These are phyloP conservation scores for Melopsittacus undulatus DNA, from an alignment of 2,797 vertebrate genomes.

Conservation along the genomic window DNA sequence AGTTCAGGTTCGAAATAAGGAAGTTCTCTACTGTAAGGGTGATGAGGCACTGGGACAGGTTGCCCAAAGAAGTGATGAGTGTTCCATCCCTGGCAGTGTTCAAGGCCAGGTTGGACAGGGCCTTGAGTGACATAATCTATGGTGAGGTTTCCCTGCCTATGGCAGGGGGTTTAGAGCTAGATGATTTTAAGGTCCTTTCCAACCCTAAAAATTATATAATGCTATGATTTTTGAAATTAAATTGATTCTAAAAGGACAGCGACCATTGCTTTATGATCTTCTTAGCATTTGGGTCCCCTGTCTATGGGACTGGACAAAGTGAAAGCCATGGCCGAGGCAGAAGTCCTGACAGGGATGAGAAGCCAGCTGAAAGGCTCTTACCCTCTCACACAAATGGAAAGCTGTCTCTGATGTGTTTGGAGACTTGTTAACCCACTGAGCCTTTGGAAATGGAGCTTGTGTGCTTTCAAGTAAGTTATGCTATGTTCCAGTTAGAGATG, in stretches of 20 bases:
- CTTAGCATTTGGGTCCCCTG: not conserved
- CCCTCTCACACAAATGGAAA: not conserved
- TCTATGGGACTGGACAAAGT: not conserved
- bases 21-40: not conserved
- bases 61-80: not conserved
- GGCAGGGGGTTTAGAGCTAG: not conserved
- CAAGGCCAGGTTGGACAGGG: not conserved
- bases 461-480: not conserved
- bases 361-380: not conserved
- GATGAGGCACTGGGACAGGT: not conserved
- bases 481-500: not conserved
- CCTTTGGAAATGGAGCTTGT: not conserved
- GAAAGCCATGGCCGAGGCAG: not conserved
- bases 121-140: not conserved
- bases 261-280: not conserved
- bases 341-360: not conserved
- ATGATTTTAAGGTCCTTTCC: not conserved
- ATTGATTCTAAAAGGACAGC: not conserved
- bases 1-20: not conserved
- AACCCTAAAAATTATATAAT: not conserved
- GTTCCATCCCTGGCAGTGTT: not conserved
- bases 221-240: not conserved
- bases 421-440: not conserved
- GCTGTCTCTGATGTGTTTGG: not conserved
- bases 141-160: not conserved